phyloP scores from a whole-genome alignment of 2,113 vertebrate genomes.

The Centropus bengalensis region DNA sequence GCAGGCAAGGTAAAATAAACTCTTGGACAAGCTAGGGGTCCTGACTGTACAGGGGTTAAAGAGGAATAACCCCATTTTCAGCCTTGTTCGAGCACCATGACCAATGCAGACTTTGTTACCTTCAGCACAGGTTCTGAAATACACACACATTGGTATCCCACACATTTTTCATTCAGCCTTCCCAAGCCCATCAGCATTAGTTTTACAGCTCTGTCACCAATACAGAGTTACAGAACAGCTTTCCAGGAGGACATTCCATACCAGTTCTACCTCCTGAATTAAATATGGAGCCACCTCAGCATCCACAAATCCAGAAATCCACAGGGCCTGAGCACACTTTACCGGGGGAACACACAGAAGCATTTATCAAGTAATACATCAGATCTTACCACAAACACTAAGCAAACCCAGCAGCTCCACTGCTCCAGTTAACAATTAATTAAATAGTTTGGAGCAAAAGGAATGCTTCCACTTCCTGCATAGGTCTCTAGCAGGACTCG shows the following conservation, averaged over 20 bases:
- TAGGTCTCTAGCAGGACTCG: neutral
- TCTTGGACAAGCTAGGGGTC: neutral
- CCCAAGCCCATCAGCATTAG: neutral
- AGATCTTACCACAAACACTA: neutral
- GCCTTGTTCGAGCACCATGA: neutral
- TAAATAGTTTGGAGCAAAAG: neutral
- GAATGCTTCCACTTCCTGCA: slow-evolving; percentile 10
- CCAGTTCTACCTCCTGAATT: neutral
- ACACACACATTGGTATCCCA: neutral
- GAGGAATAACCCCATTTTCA: neutral
- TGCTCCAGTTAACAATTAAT: slow-evolving; percentile 24
- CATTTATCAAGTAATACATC: neutral
- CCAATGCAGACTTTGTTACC: neutral
- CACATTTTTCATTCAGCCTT: neutral
- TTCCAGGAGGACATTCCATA: neutral
- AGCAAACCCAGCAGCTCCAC: neutral
- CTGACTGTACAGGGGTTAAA: neutral
- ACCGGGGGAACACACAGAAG: neutral
- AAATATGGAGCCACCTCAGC: neutral
- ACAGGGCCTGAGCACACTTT: neutral
- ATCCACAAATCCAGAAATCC: neutral
- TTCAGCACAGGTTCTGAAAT: neutral
- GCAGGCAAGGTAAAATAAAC: neutral
- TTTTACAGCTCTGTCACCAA: neutral
- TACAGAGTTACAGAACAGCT: slow-evolving; percentile 10